Evolutionary conservation across 2,888 invertebrate species (phyloP).

Genomic region (Spodoptera littoralis): DNA sequence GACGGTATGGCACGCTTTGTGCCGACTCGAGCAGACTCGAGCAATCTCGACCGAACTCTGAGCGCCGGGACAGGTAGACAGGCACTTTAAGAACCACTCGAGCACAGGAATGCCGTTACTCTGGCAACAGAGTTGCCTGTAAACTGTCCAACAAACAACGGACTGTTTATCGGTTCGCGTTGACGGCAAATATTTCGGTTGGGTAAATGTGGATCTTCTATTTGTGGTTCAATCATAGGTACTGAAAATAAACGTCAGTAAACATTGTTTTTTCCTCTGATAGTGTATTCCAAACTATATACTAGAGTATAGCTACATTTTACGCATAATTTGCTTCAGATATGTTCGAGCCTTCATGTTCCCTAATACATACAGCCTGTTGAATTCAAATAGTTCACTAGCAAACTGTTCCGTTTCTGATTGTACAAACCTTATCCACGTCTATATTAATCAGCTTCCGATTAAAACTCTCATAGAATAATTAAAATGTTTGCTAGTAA

Average conservation of each 20-base stretch:
- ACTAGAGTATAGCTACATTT: no score
- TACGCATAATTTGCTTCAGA: no score
- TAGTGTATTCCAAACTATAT: no score
- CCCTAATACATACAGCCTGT: no score
- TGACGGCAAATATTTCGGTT: slow-evolving; percentile 17
- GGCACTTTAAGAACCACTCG: slow-evolving; percentile 64
- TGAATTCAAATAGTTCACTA: no score
- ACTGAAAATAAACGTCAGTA: neutral
- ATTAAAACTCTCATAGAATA: no score
- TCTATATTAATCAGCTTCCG: no score
- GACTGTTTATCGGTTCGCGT: slow-evolving; percentile 30
- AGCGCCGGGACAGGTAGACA: slow-evolving; percentile 54
- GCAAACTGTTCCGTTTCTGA: no score
- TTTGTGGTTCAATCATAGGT: slow-evolving; percentile 2
- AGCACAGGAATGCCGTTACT: slow-evolving; percentile 67
- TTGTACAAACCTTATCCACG: no score
- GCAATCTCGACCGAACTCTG: slow-evolving; percentile 48
- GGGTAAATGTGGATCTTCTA: neutral
- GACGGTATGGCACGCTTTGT: slow-evolving; percentile 80
- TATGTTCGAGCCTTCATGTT: no score
- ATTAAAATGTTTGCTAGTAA: no score
- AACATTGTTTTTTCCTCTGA: no score
- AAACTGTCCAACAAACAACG: slow-evolving; percentile 29
- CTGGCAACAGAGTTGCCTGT: slow-evolving; percentile 60
- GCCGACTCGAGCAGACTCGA: slow-evolving; percentile 50